Base-by-base conservation (phyloP, 2,888 invertebrate species). In the Ethmia dodecea region DNA sequence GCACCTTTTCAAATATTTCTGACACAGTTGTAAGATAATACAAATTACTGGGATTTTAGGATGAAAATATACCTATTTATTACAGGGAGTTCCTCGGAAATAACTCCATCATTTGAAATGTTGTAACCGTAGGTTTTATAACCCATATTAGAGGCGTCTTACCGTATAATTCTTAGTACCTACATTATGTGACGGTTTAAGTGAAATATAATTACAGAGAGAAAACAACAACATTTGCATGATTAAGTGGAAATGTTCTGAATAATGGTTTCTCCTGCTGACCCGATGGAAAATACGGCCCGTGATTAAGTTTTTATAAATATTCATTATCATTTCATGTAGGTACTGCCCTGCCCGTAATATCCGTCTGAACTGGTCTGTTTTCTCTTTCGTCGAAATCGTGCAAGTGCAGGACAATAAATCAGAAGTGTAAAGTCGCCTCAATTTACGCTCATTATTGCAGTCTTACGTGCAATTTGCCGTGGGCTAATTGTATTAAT, bases 301-400 rank as follows among this genome's bases (percentile, higher is more conserved):
- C 58, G 71, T 78, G 73, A 77, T 79, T 80, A 76, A 72, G 69
- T 79, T 81, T 80, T 79, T 83, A 75, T 80, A 81, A 80, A 79
- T 79, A 83, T 80, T 80, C 78, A 79, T 81, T 79, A 83, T 79
- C 75, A 80, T 83, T 77, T 79, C 67, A 70, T 74, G 63, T 72
- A 72, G n/a, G n/a, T n/a, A n/a, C n/a, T n/a, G n/a, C n/a, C n/a
- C 65, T 69, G 77, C 69, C 66, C 74, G 76, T 74, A 77, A 81
- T 79, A 78, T 71, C 70, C 67, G 65, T 62, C 62, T 39, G 65
- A 74, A 78, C 81, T 80, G 80, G 83, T 79, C 78, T 61, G 83
- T 81, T 86, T 84, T 84, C 83, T 83, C 84, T 84, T 86, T 84
- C 83, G 75, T 51, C 80, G 84, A 83, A 86, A 76, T 77, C 75